Evolutionary conservation across 2,888 invertebrate genomes (phyloP).

Genomic region (Alcis repandata): DNA sequence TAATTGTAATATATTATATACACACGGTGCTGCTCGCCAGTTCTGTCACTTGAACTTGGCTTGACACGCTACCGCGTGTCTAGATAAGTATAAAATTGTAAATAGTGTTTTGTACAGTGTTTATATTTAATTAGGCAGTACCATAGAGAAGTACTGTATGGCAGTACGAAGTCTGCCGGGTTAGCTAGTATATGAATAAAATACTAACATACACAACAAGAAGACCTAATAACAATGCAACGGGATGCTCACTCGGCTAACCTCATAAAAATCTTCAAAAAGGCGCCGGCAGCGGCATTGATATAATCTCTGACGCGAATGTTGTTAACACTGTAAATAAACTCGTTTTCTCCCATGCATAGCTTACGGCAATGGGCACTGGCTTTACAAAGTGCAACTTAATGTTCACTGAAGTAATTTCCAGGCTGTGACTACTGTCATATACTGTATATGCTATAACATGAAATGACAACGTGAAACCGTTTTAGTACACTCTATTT

Average conservation of each 20-base stretch:
- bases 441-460: not conserved
- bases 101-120: too few species aligned
- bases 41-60: too few species aligned
- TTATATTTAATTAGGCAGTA: too few species aligned
- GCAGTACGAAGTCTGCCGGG: too few species aligned
- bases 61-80: too few species aligned
- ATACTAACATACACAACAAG: not conserved
- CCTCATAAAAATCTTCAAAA: slow-evolving; percentile 41
- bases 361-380: slow-evolving; percentile 87
- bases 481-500: too few species aligned
- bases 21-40: too few species aligned
- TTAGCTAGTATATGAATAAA: too few species aligned
- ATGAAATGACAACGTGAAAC: too few species aligned
- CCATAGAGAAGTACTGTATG: too few species aligned
- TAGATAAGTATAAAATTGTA: too few species aligned
- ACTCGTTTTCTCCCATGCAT: slow-evolving; percentile 95
- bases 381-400: slow-evolving; percentile 4
- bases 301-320: slow-evolving; percentile 36
- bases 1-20: too few species aligned
- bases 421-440: not conserved
- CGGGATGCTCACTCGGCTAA: slow-evolving; percentile 35
- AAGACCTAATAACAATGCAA: slow-evolving; percentile 26
- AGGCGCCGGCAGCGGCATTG: slow-evolving; percentile 25
- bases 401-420: not conserved
- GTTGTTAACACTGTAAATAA: slow-evolving; percentile 93